Evolutionary conservation across 2,797 vertebrate genomes (phyloP), one percentile per base, ranked within the genome.

Genomic region (Enteromius afrohamiltoni): DNA sequence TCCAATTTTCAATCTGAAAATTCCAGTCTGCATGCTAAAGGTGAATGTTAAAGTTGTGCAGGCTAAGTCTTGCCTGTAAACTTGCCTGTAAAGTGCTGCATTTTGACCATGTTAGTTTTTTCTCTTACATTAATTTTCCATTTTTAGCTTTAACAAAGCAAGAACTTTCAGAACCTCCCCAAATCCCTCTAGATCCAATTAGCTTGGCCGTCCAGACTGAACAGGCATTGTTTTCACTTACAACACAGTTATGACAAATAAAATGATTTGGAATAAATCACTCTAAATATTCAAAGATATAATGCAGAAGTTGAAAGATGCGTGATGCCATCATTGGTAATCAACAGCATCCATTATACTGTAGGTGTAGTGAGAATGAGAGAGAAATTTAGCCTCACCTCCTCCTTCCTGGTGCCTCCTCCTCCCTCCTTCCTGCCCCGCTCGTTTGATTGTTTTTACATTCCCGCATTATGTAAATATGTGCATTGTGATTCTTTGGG

Each of bases 381-480:
- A 55, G 58, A 55, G 31, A 68, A 11, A 45, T 55, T 69, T 42
- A n/a, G 62, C 64, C 14, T 60, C 6, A 23, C 65, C 49, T 60
- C 42, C 65, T 78, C 51, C 47, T 47, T 60, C 11, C n/a, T 76
- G 51, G 21, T 1, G 1, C 42, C 29, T 1, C 23, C 37, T 19
- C 37, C 37, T 68, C 47, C 45, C 17, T 62, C 37, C 17, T 40
- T 49, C 64, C 62, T 40, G 37, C 71, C 71, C 40, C 47, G 13
- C 34, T 82, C 37, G 77, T 86, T 78, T 89, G 47, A 82, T 55
- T 83, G 84, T 70, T 87, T 87, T 87, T 60, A 49, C 82, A 88
- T 92, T 90, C 89, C 62, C 87, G 85, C 81, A 80, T 92, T 92
- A 92, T 93, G 92, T 90, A 92, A 94, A 94, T 94, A 91, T 92